Evolutionary conservation across 2,113 vertebrate genomes (phyloP).

Genomic region (Hepsetus odoe): DNA sequence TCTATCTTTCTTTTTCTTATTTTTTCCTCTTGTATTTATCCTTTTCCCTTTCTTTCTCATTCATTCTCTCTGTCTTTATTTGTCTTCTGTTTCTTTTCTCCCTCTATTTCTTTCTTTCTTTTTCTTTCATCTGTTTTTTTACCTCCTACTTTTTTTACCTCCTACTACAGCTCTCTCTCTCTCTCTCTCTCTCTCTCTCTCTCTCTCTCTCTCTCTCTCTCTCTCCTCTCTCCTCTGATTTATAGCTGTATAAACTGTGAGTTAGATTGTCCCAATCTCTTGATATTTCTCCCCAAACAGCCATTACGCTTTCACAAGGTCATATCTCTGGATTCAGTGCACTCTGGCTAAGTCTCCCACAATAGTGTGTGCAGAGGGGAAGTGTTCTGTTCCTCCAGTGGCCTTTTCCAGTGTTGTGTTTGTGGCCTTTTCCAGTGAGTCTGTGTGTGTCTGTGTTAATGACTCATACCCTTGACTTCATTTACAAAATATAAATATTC

Average conservation of each 20-base stretch:
- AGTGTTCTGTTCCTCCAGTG: neutral
- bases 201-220: conserved; percentile 1
- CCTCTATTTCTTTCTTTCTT: neutral
- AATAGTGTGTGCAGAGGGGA: neutral
- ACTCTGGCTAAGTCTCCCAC: neutral
- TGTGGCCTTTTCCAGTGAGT: neutral
- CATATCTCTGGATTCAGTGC: conserved; percentile 5
- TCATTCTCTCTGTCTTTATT: neutral
- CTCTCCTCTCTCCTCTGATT: neutral
- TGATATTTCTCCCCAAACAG: conserved; percentile 25
- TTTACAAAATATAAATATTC: neutral
- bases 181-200: neutral
- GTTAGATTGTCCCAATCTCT: conserved; percentile 5
- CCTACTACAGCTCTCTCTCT: neutral
- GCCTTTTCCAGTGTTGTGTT: neutral
- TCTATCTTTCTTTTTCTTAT: neutral
- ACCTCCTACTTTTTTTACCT: neutral
- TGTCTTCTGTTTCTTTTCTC: no score
- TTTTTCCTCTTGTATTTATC: no score
- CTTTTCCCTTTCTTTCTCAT: neutral
- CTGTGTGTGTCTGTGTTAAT: neutral
- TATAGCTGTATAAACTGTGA: conserved; percentile 17
- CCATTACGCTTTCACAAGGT: conserved; percentile 18
- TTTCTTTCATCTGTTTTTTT: neutral
- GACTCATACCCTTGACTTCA: neutral